A percentile compares a stretch with the other conserved stretches of the same genome.
Conservation (phyloP, 2,888 invertebrate species). For the Operophtera brumata region DNA sequence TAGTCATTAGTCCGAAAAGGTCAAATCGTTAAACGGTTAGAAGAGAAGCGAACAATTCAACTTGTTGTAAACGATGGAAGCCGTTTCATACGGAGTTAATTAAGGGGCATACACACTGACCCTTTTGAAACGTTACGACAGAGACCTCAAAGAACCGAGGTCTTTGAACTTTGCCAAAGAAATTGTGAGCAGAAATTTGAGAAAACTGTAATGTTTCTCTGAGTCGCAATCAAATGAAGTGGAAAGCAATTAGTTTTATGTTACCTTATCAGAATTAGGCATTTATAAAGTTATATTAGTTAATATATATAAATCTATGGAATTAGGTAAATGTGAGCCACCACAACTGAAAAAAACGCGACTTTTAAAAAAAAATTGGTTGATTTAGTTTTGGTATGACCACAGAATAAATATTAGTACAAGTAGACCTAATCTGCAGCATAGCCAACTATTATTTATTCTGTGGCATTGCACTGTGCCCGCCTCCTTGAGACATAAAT, state of each 20-base stretch:
- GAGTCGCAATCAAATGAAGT: not conserved
- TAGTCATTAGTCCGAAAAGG: constrained; percentile 19
- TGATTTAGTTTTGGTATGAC: too few species aligned
- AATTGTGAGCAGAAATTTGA: constrained; percentile 36
- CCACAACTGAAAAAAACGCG: too few species aligned
- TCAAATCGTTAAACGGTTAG: constrained; percentile 30
- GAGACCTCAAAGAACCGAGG: constrained; percentile 47
- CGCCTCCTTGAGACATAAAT: too few species aligned
- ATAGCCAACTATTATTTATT: not conserved
- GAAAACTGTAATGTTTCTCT: not conserved
- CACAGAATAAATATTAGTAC: too few species aligned
- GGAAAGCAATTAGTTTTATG: not conserved
- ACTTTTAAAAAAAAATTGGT: too few species aligned
- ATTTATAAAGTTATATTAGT: too few species aligned
- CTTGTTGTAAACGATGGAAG: constrained; percentile 55
- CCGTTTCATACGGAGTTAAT: constrained; percentile 68
- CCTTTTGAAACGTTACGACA: constrained; percentile 54
- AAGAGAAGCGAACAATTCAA: constrained; percentile 36
- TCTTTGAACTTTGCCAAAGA: constrained; percentile 49
- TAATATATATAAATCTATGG: too few species aligned
- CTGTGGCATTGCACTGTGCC: constrained; percentile 1
- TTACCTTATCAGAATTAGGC: not conserved
- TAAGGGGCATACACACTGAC: constrained; percentile 61
- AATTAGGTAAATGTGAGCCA: too few species aligned
- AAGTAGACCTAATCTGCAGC: too few species aligned